Conservation (phyloP, 1,140 invertebrate species). For the Drosophila lacteicornis region DNA sequence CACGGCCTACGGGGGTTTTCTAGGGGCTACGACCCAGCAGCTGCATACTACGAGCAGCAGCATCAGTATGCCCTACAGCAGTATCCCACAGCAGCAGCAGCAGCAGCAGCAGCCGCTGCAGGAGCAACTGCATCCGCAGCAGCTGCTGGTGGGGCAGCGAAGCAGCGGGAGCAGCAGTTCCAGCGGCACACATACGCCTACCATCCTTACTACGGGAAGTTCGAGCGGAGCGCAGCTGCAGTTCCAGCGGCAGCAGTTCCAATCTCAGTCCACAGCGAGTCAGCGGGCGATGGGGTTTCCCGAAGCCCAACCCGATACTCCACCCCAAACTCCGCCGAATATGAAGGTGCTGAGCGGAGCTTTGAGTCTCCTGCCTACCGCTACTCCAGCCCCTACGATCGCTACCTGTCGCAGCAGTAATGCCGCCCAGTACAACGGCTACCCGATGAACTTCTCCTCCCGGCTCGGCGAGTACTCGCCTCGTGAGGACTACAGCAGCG, state of each 20-base stretch:
- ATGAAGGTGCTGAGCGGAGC: constrained; percentile 93
- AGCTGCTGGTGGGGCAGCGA: constrained; percentile 38
- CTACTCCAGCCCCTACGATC: constrained; percentile 86
- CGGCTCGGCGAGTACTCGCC: constrained; percentile 81
- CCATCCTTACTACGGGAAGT: constrained; percentile 77
- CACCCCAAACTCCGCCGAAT: constrained; percentile 95
- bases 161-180: constrained; percentile 53
- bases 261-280: constrained; percentile 73
- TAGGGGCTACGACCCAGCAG: constrained; percentile 85
- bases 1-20: constrained; percentile 86
- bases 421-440: constrained; percentile 66
- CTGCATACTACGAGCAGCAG: constrained; percentile 81
- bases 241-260: constrained; percentile 51
- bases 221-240: constrained; percentile 41
- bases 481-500: constrained; percentile 85
- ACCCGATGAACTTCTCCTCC: constrained; percentile 71
- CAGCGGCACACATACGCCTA: constrained; percentile 74
- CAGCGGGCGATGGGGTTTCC: constrained; percentile 90
- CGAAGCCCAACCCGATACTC: constrained; percentile 94
- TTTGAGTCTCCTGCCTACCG: constrained; percentile 87
- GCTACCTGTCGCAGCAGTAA: constrained; percentile 86
- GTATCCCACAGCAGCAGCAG: constrained; percentile 53
- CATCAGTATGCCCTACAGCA: constrained; percentile 80
- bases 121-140: constrained; percentile 59
- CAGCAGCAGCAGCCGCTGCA: constrained; percentile 56